Conservation (phyloP, 2,888 invertebrate species). For the Amaurobius ferox region DNA sequence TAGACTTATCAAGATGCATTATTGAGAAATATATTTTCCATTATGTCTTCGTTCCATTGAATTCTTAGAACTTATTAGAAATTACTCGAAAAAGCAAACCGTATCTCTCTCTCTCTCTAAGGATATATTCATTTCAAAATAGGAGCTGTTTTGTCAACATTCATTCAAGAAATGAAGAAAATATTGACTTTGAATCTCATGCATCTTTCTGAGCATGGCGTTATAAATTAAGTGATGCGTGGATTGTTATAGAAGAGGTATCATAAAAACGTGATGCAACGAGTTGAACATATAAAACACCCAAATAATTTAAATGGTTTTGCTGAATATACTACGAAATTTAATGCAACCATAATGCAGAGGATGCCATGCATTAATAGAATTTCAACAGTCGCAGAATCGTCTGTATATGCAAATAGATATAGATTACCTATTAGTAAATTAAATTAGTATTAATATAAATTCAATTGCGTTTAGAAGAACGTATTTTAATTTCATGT, state of each 20-base stretch:
- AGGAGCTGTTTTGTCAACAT: background rate
- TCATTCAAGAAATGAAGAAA: background rate
- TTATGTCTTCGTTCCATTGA: background rate
- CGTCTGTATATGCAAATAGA: too few species aligned
- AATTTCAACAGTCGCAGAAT: too few species aligned
- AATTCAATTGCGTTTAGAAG: too few species aligned
- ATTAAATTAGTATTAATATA: too few species aligned
- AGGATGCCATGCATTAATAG: too few species aligned
- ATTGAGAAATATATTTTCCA: background rate
- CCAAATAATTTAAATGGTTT: too few species aligned
- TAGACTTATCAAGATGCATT: background rate
- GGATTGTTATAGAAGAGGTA: background rate
- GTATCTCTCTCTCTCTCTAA: background rate
- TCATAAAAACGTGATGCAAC: background rate
- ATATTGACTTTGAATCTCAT: background rate
- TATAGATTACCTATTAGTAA: too few species aligned
- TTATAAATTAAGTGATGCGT: conserved; percentile 1
- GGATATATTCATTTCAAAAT: background rate
- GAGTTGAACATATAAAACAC: too few species aligned
- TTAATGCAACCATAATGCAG: too few species aligned
- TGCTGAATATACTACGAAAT: too few species aligned
- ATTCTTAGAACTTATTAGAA: background rate
- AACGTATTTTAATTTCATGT: too few species aligned
- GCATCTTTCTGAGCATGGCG: background rate
- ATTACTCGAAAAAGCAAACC: background rate